phyloP scores from a whole-genome alignment of 2,797 vertebrate species.

The Nasua narica region DNA sequence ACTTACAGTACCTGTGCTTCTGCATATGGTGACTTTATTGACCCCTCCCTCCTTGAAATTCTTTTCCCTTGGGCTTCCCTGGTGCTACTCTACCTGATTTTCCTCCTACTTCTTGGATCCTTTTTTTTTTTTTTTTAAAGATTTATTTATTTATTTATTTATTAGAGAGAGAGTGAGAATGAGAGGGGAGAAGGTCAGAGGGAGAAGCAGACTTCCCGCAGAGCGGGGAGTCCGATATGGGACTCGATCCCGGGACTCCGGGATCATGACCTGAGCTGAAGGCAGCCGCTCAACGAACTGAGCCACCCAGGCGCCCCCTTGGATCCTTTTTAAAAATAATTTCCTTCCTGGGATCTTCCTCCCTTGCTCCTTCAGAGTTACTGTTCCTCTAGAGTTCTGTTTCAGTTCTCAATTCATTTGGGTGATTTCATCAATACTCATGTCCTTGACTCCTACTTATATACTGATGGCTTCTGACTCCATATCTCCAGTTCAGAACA shows the following conservation, averaged over 20 bases:
- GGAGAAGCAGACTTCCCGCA: too few species aligned
- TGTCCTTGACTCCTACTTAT: not conserved
- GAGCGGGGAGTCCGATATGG: too few species aligned
- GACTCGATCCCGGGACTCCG: too few species aligned
- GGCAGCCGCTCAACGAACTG: too few species aligned
- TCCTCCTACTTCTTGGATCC: not conserved
- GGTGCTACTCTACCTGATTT: not conserved
- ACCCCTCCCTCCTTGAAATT: not conserved
- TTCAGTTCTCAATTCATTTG: not conserved
- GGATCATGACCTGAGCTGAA: too few species aligned
- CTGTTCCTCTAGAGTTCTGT: not conserved
- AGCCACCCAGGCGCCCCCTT: too few species aligned
- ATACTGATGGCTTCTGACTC: not conserved
- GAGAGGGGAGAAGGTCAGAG: too few species aligned
- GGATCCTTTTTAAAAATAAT: not conserved
- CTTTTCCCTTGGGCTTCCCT: not conserved
- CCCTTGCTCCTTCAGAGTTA: not conserved
- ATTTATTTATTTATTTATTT: too few species aligned
- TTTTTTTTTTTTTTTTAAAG: not conserved
- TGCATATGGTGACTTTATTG: not conserved
- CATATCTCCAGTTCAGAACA: not conserved
- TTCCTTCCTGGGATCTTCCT: not conserved
- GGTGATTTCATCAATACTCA: not conserved
- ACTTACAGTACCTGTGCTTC: not conserved
- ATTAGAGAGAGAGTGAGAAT: too few species aligned